Evolutionary conservation across 2,888 invertebrate species (phyloP).

Genomic region (Petrophora chlorosata): DNA sequence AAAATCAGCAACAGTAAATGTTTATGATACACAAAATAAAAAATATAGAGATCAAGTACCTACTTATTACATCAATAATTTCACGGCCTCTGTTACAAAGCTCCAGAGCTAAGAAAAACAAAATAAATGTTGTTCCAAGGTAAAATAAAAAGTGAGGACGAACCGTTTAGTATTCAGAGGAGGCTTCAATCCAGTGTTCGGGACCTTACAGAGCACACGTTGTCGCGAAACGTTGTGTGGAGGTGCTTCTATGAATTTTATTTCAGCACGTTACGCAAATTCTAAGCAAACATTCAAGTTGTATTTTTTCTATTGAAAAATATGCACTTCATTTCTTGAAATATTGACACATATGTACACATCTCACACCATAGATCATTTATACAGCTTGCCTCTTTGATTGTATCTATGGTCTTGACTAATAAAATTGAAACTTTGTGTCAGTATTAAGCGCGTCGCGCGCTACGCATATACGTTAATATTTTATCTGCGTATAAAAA

Average conservation of each 20-base stretch:
- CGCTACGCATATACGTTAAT: no score
- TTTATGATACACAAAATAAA: no score
- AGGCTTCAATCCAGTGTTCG: slow-evolving; percentile 30
- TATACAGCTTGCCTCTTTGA: no score
- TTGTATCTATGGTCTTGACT: no score
- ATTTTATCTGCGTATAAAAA: no score
- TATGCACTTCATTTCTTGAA: not conserved
- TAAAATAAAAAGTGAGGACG: slow-evolving; percentile 29
- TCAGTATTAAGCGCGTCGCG: no score
- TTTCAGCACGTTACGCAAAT: slow-evolving; percentile 7
- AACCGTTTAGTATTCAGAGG: slow-evolving; percentile 48
- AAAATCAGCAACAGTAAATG: no score
- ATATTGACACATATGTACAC: no score
- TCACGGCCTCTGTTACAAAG: not conserved
- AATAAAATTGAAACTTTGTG: no score
- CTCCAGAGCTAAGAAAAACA: not conserved
- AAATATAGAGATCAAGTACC: no score
- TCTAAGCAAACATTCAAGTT: slow-evolving; percentile 1
- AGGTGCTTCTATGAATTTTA: slow-evolving; percentile 30
- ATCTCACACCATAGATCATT: no score
- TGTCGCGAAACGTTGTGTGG: slow-evolving; percentile 31
- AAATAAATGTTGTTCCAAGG: slow-evolving; percentile 1
- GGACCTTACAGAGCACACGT: slow-evolving; percentile 41
- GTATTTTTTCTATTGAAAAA: slow-evolving; percentile 1
- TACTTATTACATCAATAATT: no score